A percentile compares a stretch with the other conserved stretches of the same genome.
phyloP scores from a whole-genome alignment of 2,888 invertebrate species.

The Cerastoderma edule region DNA sequence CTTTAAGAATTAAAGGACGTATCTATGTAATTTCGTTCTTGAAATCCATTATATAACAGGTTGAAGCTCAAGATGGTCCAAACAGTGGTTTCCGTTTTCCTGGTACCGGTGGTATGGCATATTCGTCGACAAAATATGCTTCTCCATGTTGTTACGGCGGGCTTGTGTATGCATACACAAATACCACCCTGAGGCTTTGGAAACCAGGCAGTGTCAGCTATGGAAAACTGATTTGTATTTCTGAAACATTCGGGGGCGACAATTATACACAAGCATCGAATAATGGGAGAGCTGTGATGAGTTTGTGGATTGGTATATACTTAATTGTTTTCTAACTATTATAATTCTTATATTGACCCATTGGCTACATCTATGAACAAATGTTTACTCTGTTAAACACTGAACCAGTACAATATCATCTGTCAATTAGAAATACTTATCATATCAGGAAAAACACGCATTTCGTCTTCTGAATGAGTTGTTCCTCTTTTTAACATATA shows the following conservation, averaged over 20 bases:
- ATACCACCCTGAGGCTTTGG: constrained; percentile 18
- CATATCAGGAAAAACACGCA: no score
- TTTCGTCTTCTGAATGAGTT: no score
- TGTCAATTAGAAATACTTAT: no score
- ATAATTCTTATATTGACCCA: no score
- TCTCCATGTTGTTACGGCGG: constrained; percentile 25
- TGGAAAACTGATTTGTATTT: constrained; percentile 16
- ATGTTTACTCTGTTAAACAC: no score
- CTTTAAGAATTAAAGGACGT: no score
- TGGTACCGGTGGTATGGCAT: constrained; percentile 13
- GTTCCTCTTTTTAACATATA: no score
- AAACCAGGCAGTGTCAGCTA: not conserved
- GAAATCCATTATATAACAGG: constrained; percentile 25
- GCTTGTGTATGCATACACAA: constrained; percentile 23
- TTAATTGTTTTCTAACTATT: no score
- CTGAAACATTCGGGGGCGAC: constrained; percentile 15
- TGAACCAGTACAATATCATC: no score
- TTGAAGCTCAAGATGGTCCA: not conserved
- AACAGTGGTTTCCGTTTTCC: constrained; percentile 29
- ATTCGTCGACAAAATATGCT: not conserved
- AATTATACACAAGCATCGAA: constrained; percentile 6
- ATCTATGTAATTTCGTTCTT: no score
- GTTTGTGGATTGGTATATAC: constrained; percentile 24
- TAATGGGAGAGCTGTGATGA: not conserved
- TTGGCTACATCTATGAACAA: no score